Base-by-base conservation (phyloP, 2,797 vertebrate species). In the Cyclura pinguis region DNA sequence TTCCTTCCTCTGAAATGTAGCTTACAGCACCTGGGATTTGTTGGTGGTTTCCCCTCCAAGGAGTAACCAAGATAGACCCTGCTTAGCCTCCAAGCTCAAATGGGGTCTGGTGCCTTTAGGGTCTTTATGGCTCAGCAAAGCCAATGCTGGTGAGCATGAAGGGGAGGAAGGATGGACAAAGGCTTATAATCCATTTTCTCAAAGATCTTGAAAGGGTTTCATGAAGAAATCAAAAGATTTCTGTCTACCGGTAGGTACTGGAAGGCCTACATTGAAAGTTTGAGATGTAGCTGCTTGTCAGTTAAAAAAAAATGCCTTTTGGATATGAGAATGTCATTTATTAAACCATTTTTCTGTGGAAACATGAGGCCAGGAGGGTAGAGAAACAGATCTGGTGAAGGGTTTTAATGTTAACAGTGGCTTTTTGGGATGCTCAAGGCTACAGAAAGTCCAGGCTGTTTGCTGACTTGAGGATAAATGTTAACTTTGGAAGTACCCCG, bases 101-200 rank as follows among this genome's bases (percentile, higher is more conserved):
- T 16, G 4, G 57, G 57, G 18, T 59, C 57, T 59, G 57, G 14
- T 59, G 16, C 57, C 16, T 59, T 59, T 59, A 59, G 57, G 59
- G 59, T 62, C 22, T 18, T 20, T 20, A 22, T 22, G 18, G 59
- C 59, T 62, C 59, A 86, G 91, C 8, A 2, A 67, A 42, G 81
- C 13, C 91, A 88, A 90, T 47, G 35, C n/a, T 80, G 88, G 64
- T 84, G 95, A 92, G 91, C 92, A 88, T 10, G 42, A 50, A 22
- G 12, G 16, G 74, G 4, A 42, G 6, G 35, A 62, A 62, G 20
- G 59, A 1, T 62, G 18, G 59, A 18, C 2, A 59, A 59, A 59
- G 57, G 14, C 14, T 16, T 22, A 20, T 62, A 22, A 22, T 6
- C 59, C 18, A 62, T 62, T 62, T 62, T 62, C 59, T 62, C 59